Percentiles rank a stretch among this genome's conserved stretches.
Evolutionary conservation across 2,797 vertebrate species (phyloP).

Genomic region (Erithacus rubecula): DNA sequence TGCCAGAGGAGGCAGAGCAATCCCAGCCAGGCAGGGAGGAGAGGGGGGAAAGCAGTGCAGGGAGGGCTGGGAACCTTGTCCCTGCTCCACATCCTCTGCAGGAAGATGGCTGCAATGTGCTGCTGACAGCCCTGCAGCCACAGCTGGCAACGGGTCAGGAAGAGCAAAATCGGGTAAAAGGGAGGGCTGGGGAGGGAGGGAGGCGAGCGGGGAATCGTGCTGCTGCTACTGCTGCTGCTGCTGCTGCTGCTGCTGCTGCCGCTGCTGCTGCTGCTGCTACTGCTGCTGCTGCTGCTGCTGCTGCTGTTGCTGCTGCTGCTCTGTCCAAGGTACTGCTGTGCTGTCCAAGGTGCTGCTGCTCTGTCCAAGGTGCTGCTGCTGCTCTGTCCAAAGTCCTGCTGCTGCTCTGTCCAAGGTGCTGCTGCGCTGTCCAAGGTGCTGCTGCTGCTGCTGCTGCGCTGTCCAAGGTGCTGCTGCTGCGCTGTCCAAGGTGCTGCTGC

Average conservation of each 20-base stretch:
- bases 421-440: background rate
- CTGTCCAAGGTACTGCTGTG: no score
- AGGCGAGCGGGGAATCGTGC: accelerated
- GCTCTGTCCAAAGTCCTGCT: no score
- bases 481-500: background rate
- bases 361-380: no score
- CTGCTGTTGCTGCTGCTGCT: no score
- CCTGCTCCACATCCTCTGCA: background rate
- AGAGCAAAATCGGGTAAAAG: background rate
- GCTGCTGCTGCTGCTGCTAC: no score
- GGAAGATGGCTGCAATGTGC: slow-evolving; percentile 1
- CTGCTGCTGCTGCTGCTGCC: background rate
- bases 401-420: background rate
- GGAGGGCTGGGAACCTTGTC: background rate
- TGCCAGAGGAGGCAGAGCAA: background rate
- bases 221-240: background rate
- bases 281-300: background rate
- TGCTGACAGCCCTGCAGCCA: slow-evolving; percentile 32
- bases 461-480: no score
- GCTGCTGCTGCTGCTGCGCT: background rate
- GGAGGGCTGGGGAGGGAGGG: background rate
- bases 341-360: no score
- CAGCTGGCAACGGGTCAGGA: background rate
- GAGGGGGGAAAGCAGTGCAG: background rate
- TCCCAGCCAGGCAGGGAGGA: background rate